Conservation (phyloP, 2,113 vertebrate genomes). For the Passer domesticus region DNA sequence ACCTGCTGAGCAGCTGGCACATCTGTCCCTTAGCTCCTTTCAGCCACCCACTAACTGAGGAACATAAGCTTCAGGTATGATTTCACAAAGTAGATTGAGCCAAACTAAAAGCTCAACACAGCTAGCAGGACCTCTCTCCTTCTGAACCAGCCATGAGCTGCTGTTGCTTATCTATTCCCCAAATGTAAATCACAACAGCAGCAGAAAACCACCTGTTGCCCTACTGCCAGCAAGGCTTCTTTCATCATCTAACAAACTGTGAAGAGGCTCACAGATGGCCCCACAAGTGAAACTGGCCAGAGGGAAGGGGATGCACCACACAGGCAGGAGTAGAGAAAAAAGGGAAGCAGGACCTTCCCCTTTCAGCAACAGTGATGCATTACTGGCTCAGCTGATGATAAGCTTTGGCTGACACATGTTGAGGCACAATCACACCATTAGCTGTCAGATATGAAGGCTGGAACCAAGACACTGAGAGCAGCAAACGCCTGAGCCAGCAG, state of each 20-base stretch:
- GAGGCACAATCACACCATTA: neutral
- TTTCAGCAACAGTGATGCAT: neutral
- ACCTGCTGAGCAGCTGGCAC: neutral
- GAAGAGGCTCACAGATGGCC: neutral
- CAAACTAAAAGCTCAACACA: neutral
- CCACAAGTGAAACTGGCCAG: neutral
- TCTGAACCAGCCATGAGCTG: neutral
- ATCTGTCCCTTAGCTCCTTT: neutral
- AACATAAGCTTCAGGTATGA: neutral
- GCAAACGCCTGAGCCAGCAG: slow-evolving; percentile 47
- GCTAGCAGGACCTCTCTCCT: neutral
- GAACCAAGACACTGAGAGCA: neutral
- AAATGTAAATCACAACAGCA: neutral
- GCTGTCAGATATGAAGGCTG: neutral
- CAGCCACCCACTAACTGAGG: neutral
- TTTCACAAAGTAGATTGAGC: neutral
- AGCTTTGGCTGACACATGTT: neutral
- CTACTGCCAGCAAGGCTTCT: neutral
- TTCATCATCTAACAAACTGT: neutral
- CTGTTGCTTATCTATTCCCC: neutral
- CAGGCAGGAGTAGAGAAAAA: neutral
- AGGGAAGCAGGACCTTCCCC: neutral
- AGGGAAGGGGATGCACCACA: neutral
- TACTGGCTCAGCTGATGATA: neutral
- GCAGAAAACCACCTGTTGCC: neutral